A percentile compares a stretch with the other conserved stretches of the same genome.
Evolutionary conservation across 2,113 vertebrate species (phyloP).

Genomic region (Anser cygnoides): DNA sequence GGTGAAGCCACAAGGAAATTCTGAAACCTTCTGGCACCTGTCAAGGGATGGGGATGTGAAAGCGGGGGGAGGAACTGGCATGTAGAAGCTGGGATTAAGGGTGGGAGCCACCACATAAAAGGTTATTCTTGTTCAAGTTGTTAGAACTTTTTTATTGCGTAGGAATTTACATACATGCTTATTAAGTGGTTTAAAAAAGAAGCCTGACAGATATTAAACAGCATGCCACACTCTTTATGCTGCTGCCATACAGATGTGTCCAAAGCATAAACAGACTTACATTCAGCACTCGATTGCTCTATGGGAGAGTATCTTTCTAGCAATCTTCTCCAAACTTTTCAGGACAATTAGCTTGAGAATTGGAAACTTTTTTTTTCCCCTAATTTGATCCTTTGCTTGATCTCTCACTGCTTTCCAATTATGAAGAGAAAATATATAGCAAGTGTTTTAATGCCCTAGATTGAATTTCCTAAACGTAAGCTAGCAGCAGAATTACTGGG

Average conservation of each 20-base stretch:
- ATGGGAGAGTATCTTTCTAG: constrained; percentile 59
- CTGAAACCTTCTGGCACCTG: constrained; percentile 68
- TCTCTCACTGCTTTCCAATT: constrained; percentile 63
- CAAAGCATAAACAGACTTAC: constrained; percentile 70
- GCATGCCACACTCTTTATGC: constrained; percentile 72
- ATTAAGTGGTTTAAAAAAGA: constrained; percentile 75
- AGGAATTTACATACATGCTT: constrained; percentile 76
- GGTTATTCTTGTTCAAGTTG: constrained; percentile 70
- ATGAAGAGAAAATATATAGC: constrained; percentile 51
- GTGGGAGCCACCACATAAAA: constrained; percentile 73
- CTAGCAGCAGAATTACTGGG: constrained; percentile 44
- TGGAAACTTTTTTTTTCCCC: not conserved
- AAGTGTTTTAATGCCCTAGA: constrained; percentile 60
- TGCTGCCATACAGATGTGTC: constrained; percentile 74
- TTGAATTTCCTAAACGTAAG: constrained; percentile 67
- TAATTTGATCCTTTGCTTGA: constrained; percentile 54
- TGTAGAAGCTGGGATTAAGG: constrained; percentile 64
- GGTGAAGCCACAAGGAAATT: constrained; percentile 48
- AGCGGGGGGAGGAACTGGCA: constrained; percentile 60
- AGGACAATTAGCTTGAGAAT: constrained; percentile 58
- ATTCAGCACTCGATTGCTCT: constrained; percentile 50
- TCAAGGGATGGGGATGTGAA: constrained; percentile 67
- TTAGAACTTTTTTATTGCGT: constrained; percentile 69
- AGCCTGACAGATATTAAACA: constrained; percentile 73
- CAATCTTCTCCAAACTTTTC: constrained; percentile 54